Conservation (phyloP, 1,140 invertebrate genomes). For the Drosophila kepulauana region DNA sequence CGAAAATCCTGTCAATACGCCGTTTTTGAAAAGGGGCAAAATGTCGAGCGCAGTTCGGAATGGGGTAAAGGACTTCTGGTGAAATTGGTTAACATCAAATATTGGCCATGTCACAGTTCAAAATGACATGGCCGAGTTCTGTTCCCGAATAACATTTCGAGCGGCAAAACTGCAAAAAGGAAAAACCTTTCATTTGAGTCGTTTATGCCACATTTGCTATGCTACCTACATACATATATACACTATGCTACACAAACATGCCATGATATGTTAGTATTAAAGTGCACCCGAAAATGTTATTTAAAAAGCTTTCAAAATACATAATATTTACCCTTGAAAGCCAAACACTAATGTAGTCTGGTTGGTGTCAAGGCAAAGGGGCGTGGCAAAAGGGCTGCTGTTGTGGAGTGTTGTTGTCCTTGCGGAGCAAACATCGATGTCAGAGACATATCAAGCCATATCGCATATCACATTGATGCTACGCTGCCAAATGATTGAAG, state of each 20-base stretch:
- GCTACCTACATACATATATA: neutral
- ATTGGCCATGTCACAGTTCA: constrained; percentile 37
- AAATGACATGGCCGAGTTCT: constrained; percentile 23
- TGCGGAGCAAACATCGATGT: constrained; percentile 16
- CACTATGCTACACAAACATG: constrained; percentile 16
- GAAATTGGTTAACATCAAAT: constrained; percentile 28
- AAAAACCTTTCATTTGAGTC: constrained; percentile 23
- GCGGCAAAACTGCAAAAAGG: constrained; percentile 14
- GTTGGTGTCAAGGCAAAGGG: neutral
- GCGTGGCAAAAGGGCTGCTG: constrained; percentile 1
- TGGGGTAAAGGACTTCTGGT: neutral
- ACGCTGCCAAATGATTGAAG: constrained; percentile 39
- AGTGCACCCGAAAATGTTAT: neutral
- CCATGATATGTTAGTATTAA: no score
- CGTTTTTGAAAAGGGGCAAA: constrained; percentile 32
- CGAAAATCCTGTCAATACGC: constrained; percentile 34
- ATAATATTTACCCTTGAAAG: constrained; percentile 1
- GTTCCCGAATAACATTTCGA: constrained; percentile 10
- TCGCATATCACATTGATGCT: constrained; percentile 38
- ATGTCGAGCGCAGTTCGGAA: neutral
- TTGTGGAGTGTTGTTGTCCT: constrained; percentile 33
- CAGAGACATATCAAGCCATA: constrained; percentile 38
- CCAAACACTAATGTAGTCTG: neutral
- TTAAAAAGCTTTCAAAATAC: neutral
- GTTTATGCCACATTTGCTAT: constrained; percentile 19